Evolutionary conservation across 1,140 invertebrate species (phyloP), one percentile per base, ranked within the genome.

Genomic region (Monochamus saltuarius): DNA sequence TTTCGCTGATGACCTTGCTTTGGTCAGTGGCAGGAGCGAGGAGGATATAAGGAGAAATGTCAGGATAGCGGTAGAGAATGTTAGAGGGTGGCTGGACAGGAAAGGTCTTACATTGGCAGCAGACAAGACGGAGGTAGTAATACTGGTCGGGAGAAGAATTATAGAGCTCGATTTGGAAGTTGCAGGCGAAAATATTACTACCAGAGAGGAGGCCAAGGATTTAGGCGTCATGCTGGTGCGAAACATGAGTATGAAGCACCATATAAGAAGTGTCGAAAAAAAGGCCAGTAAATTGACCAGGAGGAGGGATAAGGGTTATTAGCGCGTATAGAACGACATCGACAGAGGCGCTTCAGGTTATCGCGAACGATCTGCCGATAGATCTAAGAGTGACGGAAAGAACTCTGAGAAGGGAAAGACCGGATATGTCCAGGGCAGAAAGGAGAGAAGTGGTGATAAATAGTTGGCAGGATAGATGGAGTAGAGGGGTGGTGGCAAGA

Each of bases 1-100:
- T 3, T 63, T 29, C 35, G 61, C 56, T 4, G 51, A 64, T 29
- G 51, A 60, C 50, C 36, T 64, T n/a, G 51, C 43, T 1, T 11
- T 61, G 0, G 16, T 58, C 14, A 34, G 11, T n/a, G 42, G 10
- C 9, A 19, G n/a, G 16, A 11, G 1, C n/a, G 2, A 14, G 10
- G 56, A 56, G 13, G 40, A 56, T 4, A 7, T 56, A n/a, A 45
- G 1, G 9, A 47, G 11, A 4, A 7, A 19, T n/a, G 36, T 10
- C 13, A 14, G 13, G 9, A 10, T 11, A 8, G 16, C n/a, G 4
- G 13, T 43, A 10, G 13, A 4, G 37, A 19, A 14, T 10, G 9
- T 56, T 1, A 13, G 10, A 7, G 11, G 16, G 16, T 45, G 39
- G 37, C 6, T 56, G 11, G 37, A 16, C 9, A 1, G 4, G 16